A percentile compares a stretch with the other conserved stretches of the same genome.
phyloP scores from a whole-genome alignment of 2,113 vertebrate genomes.

The Jacana jacana region DNA sequence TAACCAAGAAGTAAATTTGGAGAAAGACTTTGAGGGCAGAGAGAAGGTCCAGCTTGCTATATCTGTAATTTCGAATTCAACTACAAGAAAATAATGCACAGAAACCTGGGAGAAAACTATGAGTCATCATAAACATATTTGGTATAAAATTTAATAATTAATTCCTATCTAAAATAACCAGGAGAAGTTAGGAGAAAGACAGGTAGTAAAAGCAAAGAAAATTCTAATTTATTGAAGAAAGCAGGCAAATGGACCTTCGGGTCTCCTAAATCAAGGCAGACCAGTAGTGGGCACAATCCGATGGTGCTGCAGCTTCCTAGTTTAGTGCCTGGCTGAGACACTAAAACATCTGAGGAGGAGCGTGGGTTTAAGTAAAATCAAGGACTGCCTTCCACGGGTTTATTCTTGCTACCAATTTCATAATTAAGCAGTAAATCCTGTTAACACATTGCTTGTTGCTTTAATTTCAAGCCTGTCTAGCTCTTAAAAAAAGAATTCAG shows the following conservation, averaged over 20 bases:
- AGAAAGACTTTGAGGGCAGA: neutral
- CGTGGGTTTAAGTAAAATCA: neutral
- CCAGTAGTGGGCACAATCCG: neutral
- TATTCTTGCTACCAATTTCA: neutral
- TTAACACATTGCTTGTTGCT: neutral
- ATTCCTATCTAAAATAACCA: neutral
- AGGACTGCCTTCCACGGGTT: neutral
- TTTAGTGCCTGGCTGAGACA: neutral
- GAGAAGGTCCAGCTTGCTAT: neutral
- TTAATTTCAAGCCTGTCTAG: conserved; percentile 48
- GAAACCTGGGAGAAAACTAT: neutral
- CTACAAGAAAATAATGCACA: neutral
- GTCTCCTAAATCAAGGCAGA: neutral
- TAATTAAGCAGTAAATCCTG: conserved; percentile 19
- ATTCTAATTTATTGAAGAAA: neutral
- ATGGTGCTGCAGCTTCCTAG: neutral
- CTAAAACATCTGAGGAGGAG: neutral
- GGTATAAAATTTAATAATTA: neutral
- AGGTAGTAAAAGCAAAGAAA: neutral
- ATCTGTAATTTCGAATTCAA: neutral
- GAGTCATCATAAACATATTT: neutral
- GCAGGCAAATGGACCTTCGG: neutral
- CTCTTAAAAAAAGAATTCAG: neutral
- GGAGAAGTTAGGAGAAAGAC: neutral
- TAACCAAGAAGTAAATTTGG: neutral